These are phyloP conservation scores for Desmophyllum pertusum DNA, from an alignment of 92 coral and sea anemone genomes.

Conservation along the genomic window DNA sequence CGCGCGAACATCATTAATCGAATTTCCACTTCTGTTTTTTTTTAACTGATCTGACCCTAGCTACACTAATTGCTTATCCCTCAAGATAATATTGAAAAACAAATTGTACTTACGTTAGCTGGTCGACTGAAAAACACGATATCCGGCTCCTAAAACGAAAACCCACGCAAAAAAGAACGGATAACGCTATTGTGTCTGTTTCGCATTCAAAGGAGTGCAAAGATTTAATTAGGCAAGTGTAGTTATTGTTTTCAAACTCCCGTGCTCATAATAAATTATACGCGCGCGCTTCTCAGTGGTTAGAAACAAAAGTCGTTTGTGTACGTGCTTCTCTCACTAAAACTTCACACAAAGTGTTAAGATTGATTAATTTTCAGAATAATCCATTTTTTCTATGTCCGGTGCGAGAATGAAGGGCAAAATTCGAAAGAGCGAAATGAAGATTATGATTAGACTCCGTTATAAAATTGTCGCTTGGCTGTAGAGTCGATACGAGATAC, in stretches of 20 bases:
- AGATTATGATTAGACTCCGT: neutral
- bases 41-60: no score
- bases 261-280: conserved; percentile 19
- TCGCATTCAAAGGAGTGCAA: conserved; percentile 29
- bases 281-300: conserved; percentile 15
- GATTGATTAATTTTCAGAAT: neutral
- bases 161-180: conserved; percentile 24
- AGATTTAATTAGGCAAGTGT: conserved; percentile 17
- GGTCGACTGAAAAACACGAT: neutral
- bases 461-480: neutral
- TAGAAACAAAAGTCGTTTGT: neutral
- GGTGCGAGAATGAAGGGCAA: neutral
- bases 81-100: neutral
- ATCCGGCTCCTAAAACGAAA: neutral
- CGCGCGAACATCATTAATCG: neutral
- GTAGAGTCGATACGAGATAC: neutral
- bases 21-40: neutral
- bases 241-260: conserved; percentile 20
- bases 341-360: conserved; percentile 6
- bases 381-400: neutral
- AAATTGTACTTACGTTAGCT: conserved; percentile 15
- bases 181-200: conserved; percentile 16
- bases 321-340: neutral
- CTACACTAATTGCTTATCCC: neutral
- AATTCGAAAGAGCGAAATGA: neutral